Percentiles rank a stretch among this genome's conserved stretches.
These are phyloP conservation scores for Polydesmus complanatus DNA, from an alignment of 2,888 invertebrate species.

Conservation along the genomic window DNA sequence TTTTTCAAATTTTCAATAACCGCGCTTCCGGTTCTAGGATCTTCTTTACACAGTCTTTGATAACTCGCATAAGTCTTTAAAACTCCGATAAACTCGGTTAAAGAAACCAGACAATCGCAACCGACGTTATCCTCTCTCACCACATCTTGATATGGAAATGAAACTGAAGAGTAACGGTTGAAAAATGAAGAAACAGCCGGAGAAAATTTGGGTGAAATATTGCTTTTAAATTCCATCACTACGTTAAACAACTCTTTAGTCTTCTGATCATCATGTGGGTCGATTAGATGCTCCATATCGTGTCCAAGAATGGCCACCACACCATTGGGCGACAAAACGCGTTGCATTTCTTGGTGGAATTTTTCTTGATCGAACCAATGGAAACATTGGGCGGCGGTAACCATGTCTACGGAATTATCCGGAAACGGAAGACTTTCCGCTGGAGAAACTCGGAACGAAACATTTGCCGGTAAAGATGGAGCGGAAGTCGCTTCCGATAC, in stretches of 20 bases:
- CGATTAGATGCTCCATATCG: background rate
- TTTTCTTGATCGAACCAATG: slow-evolving; percentile 36
- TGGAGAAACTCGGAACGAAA: slow-evolving; percentile 27
- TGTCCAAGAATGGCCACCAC: slow-evolving; percentile 26
- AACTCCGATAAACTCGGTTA: background rate
- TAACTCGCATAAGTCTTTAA: background rate
- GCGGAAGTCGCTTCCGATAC: slow-evolving; percentile 28
- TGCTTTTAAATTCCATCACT: background rate
- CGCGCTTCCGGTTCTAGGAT: too few species aligned
- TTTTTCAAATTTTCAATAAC: too few species aligned
- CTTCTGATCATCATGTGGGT: background rate
- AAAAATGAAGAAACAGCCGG: background rate
- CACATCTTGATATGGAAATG: background rate
- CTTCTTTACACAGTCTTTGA: background rate
- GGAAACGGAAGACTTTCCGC: slow-evolving; percentile 31
- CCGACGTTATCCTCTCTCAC: background rate
- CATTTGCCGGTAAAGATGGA: slow-evolving; percentile 22
- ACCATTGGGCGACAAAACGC: slow-evolving; percentile 33
- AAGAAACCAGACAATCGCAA: background rate
- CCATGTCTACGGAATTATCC: slow-evolving; percentile 29
- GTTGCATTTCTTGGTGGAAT: slow-evolving; percentile 33
- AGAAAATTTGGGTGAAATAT: background rate
- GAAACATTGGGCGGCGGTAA: slow-evolving; percentile 34
- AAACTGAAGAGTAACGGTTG: background rate
- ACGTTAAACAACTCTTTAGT: too few species aligned